phyloP scores from a whole-genome alignment of 2,113 vertebrate species.

The Eurystomus gularis region DNA sequence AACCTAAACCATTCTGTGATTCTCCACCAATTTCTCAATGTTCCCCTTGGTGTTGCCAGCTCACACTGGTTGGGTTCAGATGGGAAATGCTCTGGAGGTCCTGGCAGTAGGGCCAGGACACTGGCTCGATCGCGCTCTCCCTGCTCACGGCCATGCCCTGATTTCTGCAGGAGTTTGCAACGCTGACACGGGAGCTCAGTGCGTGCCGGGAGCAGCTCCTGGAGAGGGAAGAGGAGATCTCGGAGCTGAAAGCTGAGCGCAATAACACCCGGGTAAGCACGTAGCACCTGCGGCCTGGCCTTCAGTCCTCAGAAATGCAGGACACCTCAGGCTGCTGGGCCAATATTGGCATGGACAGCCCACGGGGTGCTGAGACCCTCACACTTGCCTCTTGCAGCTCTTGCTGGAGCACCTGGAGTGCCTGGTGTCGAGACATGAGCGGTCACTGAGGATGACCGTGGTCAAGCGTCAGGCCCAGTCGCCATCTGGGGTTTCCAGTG shows the following conservation, averaged over 20 bases:
- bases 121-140: fast-evolving
- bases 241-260: constrained; percentile 94
- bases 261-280: constrained; percentile 91
- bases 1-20: neutral
- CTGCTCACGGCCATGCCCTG: neutral
- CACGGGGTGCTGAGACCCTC: neutral
- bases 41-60: neutral
- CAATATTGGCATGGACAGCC: fast-evolving
- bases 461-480: constrained; percentile 95
- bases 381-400: constrained; percentile 73
- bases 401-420: constrained; percentile 97
- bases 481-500: constrained; percentile 93
- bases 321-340: neutral
- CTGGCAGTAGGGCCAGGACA: fast-evolving
- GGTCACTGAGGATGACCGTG: constrained; percentile 95
- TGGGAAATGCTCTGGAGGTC: neutral
- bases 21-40: neutral
- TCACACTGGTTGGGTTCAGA: neutral
- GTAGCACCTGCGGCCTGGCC: neutral
- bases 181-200: constrained; percentile 93
- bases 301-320: neutral
- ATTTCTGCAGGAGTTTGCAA: constrained; percentile 89
- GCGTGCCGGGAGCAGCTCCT: constrained; percentile 94
- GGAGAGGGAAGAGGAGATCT: constrained; percentile 96
- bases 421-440: constrained; percentile 93